Percentiles rank a stretch among this genome's conserved stretches.
Evolutionary conservation across 2,797 vertebrate genomes (phyloP).

Genomic region (Margarornis squamiger): DNA sequence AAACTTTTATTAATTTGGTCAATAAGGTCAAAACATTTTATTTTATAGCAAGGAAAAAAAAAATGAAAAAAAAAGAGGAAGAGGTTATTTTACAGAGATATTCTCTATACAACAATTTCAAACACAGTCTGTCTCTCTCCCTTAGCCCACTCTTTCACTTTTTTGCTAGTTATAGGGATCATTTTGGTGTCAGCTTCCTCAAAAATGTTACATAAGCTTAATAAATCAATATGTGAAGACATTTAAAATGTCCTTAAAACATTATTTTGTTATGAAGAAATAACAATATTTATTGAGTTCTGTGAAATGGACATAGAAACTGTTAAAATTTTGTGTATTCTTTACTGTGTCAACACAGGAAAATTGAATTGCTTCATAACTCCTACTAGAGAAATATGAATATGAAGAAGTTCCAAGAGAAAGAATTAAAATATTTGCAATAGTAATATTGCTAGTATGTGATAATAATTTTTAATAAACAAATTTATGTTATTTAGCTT

Average conservation of each 20-base stretch:
- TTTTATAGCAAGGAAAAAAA: not conserved
- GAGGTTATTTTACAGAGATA: not conserved
- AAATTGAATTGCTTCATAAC: not conserved
- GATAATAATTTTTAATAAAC: not conserved
- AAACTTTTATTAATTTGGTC: not conserved
- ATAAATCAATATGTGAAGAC: not conserved
- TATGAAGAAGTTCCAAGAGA: not conserved
- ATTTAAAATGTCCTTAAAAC: not conserved
- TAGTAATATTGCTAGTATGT: not conserved
- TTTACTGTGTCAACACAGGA: not conserved
- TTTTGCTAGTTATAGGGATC: not conserved
- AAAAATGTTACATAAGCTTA: not conserved
- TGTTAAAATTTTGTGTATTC: not conserved
- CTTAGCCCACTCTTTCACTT: fast-evolving
- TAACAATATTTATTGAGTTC: not conserved
- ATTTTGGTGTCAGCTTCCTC: not conserved
- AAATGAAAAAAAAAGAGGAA: not conserved
- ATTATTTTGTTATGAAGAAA: not conserved
- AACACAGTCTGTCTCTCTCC: not conserved
- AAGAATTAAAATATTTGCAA: not conserved
- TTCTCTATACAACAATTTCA: not conserved
- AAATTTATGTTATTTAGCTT: not conserved
- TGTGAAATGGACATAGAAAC: not conserved
- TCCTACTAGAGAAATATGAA: not conserved
- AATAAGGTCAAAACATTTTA: not conserved